phyloP scores from a whole-genome alignment of 2,113 vertebrate species.

The Salvelinus namaycush region DNA sequence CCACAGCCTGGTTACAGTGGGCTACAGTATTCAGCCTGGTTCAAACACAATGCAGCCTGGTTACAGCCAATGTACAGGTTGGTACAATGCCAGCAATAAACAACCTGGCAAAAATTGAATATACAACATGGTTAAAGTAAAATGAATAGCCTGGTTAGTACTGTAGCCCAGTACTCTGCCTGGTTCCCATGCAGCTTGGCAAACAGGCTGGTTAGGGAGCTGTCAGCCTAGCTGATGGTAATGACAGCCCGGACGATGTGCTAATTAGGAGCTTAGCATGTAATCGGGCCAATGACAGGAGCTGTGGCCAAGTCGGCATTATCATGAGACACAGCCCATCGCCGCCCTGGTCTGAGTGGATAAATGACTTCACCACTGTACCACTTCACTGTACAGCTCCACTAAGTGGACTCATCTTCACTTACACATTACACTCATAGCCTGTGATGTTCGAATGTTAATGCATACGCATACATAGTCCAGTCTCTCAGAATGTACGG shows the following conservation, averaged over 20 bases:
- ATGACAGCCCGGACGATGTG: constrained; percentile 47
- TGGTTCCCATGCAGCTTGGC: no score
- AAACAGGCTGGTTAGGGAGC: constrained; percentile 45
- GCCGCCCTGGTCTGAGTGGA: constrained; percentile 15
- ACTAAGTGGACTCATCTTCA: not conserved
- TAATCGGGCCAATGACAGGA: constrained; percentile 52
- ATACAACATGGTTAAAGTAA: no score
- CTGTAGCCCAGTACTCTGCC: no score
- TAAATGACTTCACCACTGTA: not conserved
- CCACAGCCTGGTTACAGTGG: no score
- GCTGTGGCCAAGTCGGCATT: constrained; percentile 43
- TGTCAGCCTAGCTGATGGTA: constrained; percentile 52
- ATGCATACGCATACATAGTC: not conserved
- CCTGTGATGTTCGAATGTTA: not conserved
- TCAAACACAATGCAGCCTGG: no score
- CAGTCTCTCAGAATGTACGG: not conserved
- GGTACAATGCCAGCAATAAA: not conserved
- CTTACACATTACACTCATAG: not conserved
- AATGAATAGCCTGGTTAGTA: no score
- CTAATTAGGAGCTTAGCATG: constrained; percentile 65
- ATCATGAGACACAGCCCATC: constrained; percentile 43
- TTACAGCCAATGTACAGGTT: no score
- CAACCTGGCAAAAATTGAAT: not conserved
- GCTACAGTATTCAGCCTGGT: no score
- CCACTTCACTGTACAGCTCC: not conserved